Base-by-base conservation (phyloP, 2,888 invertebrate species). In the Anthophora plumipes region DNA sequence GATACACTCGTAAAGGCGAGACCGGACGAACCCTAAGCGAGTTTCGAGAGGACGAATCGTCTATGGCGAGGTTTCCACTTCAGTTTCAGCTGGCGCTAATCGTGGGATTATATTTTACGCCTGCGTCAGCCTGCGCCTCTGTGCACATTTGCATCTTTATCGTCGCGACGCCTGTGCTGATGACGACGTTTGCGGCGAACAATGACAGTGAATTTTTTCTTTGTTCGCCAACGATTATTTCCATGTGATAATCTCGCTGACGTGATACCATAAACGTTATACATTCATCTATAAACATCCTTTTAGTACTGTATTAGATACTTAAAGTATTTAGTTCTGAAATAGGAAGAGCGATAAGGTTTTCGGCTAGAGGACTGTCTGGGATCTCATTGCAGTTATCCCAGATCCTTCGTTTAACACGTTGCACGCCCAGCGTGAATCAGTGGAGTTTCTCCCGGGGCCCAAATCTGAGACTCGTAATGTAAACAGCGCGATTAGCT, bases 91-190 rank as follows among this genome's bases (percentile, higher is more conserved):
- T 82, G 80, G 82, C 84, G 81, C 80, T 85, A 88, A 89, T 86
- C 86, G 82, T 79, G 69, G 70, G 71, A 80, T 80, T 86, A 76
- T 70, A 75, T 77, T 81, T 79, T 78, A 80, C 76, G 70, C 66
- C 61, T 63, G 69, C 74, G 68, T 72, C 85, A 82, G 78, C 75
- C 72, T 80, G 76, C 71, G 39, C 78, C 68, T n/a, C 64, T 55
- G 55, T 64, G 80, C 81, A 57, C 78, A 89, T 88, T 87, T 86
- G 82, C 88, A 89, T 88, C 81, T 88, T 89, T 84, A 90, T 86
- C 73, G 77, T 55, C 57, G 50, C 68, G 77, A 73, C 55, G 72
- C 77, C 59, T 31, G 31, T 52, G 69, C 46, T 61, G 70, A 83
- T 52, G 75, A 59, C 71, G 31, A 55, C 17, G 39, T 60, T 59